Evolutionary conservation across 1,140 invertebrate species (phyloP), one percentile per base, ranked within the genome.

Genomic region (Stegodyphus mimosarum): DNA sequence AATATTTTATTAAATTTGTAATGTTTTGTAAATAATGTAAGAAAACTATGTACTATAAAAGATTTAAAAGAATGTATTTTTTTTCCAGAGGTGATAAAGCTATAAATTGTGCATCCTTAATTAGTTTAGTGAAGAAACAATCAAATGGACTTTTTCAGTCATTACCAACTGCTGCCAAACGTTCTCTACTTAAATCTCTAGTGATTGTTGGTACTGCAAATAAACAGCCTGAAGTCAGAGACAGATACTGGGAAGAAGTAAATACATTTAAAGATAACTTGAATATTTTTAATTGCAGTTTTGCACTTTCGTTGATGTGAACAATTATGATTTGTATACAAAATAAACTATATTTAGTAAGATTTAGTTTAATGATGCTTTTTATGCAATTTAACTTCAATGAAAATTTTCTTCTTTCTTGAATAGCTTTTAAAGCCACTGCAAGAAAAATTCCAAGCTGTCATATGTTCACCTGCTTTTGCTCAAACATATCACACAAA

Each of bases 371-470:
- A 17, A 15, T 53, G n/a, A 50, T 53, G 48, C 17, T 72, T 50
- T 5, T 63, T 6, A 69, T 33, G 33, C 33, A 33, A 1, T 33
- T 33, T 33, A 33, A 33, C 33, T 33, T 33, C 33, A 33, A 33
- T 33, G 33, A 17, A 17, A 13, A 17, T 69, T n/a, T 73, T 13
- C 49, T 15, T 33, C 71, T 64, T 85, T 70, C 87, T 77, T 86
- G 89, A 87, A 10, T 87, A 93, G 90, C 92, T 94, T 67, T 87
- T 95, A 7, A 91, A 92, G 88, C 93, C 94, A 0, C 88, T 95
- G 7, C 90, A 93, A 79, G 90, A 92, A 17, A 90, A 91, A 77
- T 94, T 94, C 81, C 92, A 92, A 87, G 89, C 90, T 81, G 90
- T 94, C 10, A 89, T 93, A 53, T 90, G 90, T 50, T 90, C 92